These are phyloP conservation scores for Grus americana DNA, from an alignment of 2,113 vertebrate genomes.

Conservation along the genomic window DNA sequence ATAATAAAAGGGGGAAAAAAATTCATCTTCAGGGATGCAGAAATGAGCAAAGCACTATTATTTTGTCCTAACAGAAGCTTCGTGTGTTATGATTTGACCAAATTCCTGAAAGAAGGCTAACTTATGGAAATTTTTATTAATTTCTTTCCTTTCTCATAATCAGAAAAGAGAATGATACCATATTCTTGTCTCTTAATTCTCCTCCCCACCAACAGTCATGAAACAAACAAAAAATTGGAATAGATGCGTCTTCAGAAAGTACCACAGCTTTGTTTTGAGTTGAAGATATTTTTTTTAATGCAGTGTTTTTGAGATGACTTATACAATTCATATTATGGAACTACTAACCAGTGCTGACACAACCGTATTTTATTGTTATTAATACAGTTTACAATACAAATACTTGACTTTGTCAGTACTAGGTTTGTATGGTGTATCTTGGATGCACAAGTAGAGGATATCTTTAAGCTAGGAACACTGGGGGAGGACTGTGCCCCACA, in stretches of 20 bases:
- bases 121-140: not conserved
- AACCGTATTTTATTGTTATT: not conserved
- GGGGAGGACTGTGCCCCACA: not conserved
- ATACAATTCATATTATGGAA: not conserved
- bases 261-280: not conserved
- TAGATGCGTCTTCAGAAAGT: not conserved
- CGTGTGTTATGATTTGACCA: not conserved
- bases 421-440: not conserved
- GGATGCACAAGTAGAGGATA: not conserved
- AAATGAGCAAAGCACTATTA: not conserved
- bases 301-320: not conserved
- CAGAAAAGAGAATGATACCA: not conserved
- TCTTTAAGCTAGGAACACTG: not conserved
- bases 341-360: not conserved
- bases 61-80: not conserved
- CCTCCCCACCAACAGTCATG: not conserved
- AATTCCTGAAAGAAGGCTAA: not conserved
- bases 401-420: not conserved
- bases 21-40: not conserved
- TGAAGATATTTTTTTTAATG: not conserved
- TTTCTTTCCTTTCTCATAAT: not conserved
- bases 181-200: not conserved
- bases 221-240: not conserved
- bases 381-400: not conserved
- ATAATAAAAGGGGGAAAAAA: not conserved